Percentiles rank a stretch among this genome's conserved stretches.
phyloP scores from a whole-genome alignment of 2,113 vertebrate genomes.

The Vanacampus margaritifer region DNA sequence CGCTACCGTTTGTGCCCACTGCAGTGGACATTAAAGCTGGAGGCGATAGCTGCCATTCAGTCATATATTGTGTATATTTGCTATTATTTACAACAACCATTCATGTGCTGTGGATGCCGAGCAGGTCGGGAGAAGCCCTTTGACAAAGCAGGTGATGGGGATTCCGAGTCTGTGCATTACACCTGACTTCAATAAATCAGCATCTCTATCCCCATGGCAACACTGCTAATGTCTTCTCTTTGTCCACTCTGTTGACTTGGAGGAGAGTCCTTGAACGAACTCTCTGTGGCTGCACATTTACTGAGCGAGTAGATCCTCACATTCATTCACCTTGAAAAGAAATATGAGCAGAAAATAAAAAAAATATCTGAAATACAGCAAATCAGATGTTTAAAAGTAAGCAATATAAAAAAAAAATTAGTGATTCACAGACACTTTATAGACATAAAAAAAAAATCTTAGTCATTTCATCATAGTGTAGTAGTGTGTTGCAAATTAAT shows the following conservation, averaged over 20 bases:
- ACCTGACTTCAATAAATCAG: constrained; percentile 28
- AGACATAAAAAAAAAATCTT: no score
- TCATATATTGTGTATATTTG: not conserved
- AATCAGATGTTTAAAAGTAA: not conserved
- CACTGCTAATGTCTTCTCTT: not conserved
- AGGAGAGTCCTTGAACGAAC: not conserved
- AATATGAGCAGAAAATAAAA: not conserved
- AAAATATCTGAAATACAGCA: no score
- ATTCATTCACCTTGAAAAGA: not conserved
- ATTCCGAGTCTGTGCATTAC: constrained; percentile 43
- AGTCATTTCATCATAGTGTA: no score
- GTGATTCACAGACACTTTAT: no score
- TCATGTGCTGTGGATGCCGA: not conserved
- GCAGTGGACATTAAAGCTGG: not conserved
- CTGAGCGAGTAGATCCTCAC: not conserved
- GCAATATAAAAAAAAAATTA: not conserved
- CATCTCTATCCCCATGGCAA: constrained; percentile 55
- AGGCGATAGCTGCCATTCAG: not conserved
- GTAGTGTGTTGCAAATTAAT: not conserved
- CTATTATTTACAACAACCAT: not conserved
- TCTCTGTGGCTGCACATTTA: not conserved
- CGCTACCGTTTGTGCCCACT: not conserved
- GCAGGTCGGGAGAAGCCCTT: constrained; percentile 21
- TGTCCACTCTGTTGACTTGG: constrained; percentile 11
- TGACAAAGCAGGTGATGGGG: constrained; percentile 38